These are phyloP conservation scores for Lordiphosa stackelbergi DNA, from an alignment of 1,140 invertebrate genomes.

Conservation along the genomic window DNA sequence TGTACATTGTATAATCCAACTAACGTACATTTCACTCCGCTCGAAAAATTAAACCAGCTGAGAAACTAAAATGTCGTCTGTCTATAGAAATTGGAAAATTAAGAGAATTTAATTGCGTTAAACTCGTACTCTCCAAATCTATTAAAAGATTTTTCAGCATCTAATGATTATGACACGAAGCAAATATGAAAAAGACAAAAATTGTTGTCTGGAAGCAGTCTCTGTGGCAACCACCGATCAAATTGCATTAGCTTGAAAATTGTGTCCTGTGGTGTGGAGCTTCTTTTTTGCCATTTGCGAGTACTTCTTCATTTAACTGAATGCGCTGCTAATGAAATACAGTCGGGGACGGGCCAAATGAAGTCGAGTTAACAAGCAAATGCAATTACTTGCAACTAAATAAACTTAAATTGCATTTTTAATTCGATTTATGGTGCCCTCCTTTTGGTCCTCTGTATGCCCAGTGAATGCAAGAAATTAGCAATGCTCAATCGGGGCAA, in stretches of 20 bases:
- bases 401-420: conserved; percentile 57
- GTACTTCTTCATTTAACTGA: conserved; percentile 31
- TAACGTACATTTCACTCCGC: no score
- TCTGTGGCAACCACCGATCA: neutral
- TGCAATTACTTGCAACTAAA: conserved; percentile 66
- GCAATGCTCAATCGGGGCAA: conserved; percentile 44
- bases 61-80: no score
- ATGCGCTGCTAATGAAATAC: conserved; percentile 15
- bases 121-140: no score
- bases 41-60: no score
- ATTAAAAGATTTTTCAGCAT: no score
- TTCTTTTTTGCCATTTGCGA: neutral
- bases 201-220: neutral
- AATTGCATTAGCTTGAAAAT: conserved; percentile 8
- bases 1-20: no score
- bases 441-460: conserved; percentile 1
- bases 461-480: conserved; percentile 53
- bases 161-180: no score
- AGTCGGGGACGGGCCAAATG: conserved; percentile 40
- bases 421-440: conserved; percentile 24
- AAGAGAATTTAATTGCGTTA: no score
- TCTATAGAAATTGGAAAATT: no score
- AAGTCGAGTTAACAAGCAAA: conserved; percentile 58
- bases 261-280: neutral
- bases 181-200: neutral